A percentile compares a stretch with the other conserved stretches of the same genome.
Evolutionary conservation across 2,113 vertebrate species (phyloP).

Genomic region (Bothrops jararaca): DNA sequence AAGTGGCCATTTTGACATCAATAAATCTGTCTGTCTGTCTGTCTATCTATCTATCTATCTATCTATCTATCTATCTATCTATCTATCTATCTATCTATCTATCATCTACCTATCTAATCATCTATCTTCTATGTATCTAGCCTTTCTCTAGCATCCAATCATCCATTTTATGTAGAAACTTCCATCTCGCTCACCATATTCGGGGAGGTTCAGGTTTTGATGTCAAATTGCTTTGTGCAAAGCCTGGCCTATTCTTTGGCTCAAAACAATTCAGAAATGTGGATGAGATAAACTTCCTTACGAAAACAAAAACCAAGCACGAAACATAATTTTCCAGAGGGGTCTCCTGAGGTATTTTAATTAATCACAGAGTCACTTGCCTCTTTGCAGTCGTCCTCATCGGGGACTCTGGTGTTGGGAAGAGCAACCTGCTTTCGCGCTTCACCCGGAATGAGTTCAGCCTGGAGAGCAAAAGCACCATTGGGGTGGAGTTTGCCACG

Average conservation of each 20-base stretch:
- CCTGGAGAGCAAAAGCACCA: constrained; percentile 87
- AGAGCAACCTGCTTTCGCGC: constrained; percentile 84
- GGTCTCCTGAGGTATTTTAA: background rate
- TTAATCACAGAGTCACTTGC: background rate
- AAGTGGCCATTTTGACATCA: background rate
- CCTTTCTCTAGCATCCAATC: too few species aligned
- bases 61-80: background rate
- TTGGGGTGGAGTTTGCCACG: constrained; percentile 85
- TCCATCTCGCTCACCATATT: background rate
- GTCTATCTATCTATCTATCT: background rate
- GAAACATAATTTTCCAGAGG: background rate
- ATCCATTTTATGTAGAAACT: background rate
- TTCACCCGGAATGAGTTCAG: constrained; percentile 88
- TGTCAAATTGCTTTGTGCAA: background rate
- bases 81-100: background rate
- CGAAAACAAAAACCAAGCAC: background rate
- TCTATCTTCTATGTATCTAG: background rate
- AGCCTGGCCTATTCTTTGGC: background rate
- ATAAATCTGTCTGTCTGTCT: too few species aligned
- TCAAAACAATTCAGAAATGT: background rate
- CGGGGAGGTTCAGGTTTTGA: background rate
- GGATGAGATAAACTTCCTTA: background rate
- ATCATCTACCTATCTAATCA: background rate
- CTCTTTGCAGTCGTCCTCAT: constrained; percentile 78
- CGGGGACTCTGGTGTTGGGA: constrained; percentile 84